A percentile compares a stretch with the other conserved stretches of the same genome.
phyloP scores from a whole-genome alignment of 2,113 vertebrate genomes.

The Gymnorhina tibicen region DNA sequence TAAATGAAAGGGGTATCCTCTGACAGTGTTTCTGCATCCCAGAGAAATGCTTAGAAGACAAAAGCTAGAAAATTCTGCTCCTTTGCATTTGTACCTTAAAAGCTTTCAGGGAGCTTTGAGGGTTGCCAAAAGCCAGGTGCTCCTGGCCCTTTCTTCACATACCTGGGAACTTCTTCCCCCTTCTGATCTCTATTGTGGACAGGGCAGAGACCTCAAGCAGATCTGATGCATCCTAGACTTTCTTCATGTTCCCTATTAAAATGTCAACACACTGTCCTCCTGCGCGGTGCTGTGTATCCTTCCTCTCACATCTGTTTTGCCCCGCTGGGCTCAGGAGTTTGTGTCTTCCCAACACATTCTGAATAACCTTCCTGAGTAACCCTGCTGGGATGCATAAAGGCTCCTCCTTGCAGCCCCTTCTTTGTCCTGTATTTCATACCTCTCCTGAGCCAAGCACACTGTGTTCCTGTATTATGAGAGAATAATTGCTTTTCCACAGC shows the following conservation, averaged over 20 bases:
- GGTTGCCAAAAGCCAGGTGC: background rate
- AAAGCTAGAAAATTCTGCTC: background rate
- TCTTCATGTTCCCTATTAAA: background rate
- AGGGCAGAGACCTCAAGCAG: background rate
- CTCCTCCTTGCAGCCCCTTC: background rate
- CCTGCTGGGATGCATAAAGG: background rate
- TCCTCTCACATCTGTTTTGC: background rate
- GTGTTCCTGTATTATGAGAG: constrained; percentile 49
- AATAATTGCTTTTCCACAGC: constrained; percentile 66
- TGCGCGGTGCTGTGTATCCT: background rate
- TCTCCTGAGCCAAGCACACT: constrained; percentile 32
- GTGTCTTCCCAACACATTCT: background rate
- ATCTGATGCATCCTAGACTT: background rate
- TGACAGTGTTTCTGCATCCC: background rate
- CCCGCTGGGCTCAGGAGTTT: background rate
- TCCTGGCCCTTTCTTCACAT: background rate
- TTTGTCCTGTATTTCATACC: constrained; percentile 25
- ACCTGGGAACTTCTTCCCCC: background rate
- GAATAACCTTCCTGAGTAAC: background rate
- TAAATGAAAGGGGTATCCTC: background rate
- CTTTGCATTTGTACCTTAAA: background rate
- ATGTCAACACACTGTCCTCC: background rate
- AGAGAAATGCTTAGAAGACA: background rate
- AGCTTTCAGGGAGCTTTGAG: background rate
- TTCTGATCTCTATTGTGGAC: background rate